Percentiles rank a stretch among this genome's conserved stretches.
phyloP scores from a whole-genome alignment of 1,140 invertebrate genomes.

The Penaeus vannamei region DNA sequence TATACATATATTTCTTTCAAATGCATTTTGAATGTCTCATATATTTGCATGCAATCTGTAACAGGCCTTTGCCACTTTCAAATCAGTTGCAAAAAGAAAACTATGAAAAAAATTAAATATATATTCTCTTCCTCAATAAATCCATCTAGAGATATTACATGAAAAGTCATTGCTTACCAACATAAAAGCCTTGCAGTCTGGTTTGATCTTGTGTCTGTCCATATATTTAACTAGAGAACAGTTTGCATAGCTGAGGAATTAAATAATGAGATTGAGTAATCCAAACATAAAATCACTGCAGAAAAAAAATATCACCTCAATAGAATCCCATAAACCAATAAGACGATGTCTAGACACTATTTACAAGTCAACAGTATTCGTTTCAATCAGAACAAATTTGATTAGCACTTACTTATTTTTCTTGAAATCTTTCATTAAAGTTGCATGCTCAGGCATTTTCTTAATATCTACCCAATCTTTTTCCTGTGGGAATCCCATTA shows the following conservation, averaged over 20 bases:
- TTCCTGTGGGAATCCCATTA: conserved; percentile 99
- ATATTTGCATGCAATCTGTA: too few species aligned
- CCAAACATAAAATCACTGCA: conserved; percentile 1
- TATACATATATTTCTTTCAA: too few species aligned
- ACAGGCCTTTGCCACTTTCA: too few species aligned
- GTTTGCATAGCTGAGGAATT: conserved; percentile 85
- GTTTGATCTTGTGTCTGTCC: conserved; percentile 98
- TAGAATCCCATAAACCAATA: too few species aligned
- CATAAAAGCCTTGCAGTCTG: conserved; percentile 96
- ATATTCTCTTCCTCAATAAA: too few species aligned
- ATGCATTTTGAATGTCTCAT: too few species aligned
- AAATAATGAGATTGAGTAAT: conserved; percentile 68
- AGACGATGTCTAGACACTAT: too few species aligned
- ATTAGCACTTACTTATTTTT: conserved; percentile 84
- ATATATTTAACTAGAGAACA: conserved; percentile 98
- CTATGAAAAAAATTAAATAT: too few species aligned
- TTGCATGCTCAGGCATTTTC: conserved; percentile 99
- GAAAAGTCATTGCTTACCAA: conserved; percentile 77
- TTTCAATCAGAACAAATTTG: conserved; percentile 28
- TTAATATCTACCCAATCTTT: conserved; percentile 99
- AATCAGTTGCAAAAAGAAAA: too few species aligned
- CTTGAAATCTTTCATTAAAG: conserved; percentile 97
- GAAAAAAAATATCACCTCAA: too few species aligned
- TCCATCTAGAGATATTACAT: too few species aligned
- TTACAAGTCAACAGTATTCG: conserved; percentile 8